Base-by-base conservation (phyloP, 2,888 invertebrate genomes). In the Archaeoteleia sp. region DNA sequence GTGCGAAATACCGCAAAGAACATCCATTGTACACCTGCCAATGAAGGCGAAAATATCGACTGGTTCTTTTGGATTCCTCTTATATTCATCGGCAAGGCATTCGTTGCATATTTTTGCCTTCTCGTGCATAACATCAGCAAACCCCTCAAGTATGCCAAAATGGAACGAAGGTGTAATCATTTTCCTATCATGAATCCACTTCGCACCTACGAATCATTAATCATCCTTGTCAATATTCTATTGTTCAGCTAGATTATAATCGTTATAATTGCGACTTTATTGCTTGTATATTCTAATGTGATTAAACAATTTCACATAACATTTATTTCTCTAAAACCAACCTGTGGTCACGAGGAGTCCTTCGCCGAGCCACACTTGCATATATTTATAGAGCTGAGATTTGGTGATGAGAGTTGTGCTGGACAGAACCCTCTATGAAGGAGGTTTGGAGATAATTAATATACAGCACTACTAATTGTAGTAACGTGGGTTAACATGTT, bases 161-260 rank as follows among this genome's bases (percentile, higher is more conserved):
- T 88, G 88, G 74, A 89, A 89, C 0, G 88, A 83, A 0, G 88
- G 88, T 0, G 87, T 88, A 13, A 89, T 87, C 73, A 88, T 82
- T 78, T 87, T 88, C 20, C 89, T 83, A 70, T 87, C 87, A 9
- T 85, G 84, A 34, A 83, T 80, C 89, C 88, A 88, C 71, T 87
- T 86, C 20, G 79, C 73, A 10, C 87, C 87, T 86, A 51, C 23
- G 67, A 54, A n/a, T n/a, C n/a, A n/a, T n/a, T n/a, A n/a, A n/a
- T n/a, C n/a, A n/a, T n/a, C n/a, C n/a, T n/a, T n/a, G n/a, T n/a
- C n/a, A n/a, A n/a, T n/a, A n/a, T n/a, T n/a, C n/a, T n/a, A n/a
- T n/a, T n/a, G n/a, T n/a, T n/a, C n/a, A n/a, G n/a, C n/a, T n/a
- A n/a, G n/a, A n/a, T n/a, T n/a, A n/a, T n/a, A n/a, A n/a, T n/a